These are phyloP conservation scores for Deilephila elpenor DNA, from an alignment of 2,888 invertebrate genomes.

Conservation along the genomic window DNA sequence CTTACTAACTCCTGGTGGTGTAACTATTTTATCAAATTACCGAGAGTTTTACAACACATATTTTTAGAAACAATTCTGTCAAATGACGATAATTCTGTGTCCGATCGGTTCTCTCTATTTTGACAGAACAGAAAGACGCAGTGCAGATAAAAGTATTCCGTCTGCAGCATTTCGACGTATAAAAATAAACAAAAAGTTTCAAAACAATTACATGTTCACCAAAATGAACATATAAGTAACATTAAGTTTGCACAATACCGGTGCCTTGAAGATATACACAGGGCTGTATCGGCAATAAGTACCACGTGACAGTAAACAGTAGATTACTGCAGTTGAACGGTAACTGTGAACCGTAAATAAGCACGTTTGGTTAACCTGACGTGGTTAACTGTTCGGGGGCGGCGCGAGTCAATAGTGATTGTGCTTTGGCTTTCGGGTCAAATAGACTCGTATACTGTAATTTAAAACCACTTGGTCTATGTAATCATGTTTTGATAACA, in stretches of 20 bases:
- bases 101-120: too few relatives aligned
- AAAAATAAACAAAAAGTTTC: neutral
- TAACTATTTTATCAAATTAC: too few relatives aligned
- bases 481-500: too few relatives aligned
- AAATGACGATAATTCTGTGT: too few relatives aligned
- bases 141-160: too few relatives aligned
- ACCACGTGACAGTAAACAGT: neutral
- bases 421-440: neutral
- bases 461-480: too few relatives aligned
- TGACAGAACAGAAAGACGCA: too few relatives aligned
- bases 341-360: slow-evolving; percentile 20
- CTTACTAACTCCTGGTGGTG: too few relatives aligned
- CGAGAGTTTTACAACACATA: too few relatives aligned
- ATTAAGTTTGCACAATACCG: neutral
- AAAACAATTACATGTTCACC: neutral
- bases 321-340: neutral
- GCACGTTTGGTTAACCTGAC: slow-evolving; percentile 14
- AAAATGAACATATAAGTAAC: neutral
- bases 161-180: too few relatives aligned
- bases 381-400: slow-evolving; percentile 18
- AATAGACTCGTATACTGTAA: neutral
- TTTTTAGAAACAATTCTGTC: too few relatives aligned
- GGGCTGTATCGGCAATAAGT: neutral
- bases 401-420: neutral
- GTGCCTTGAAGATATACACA: neutral